Evolutionary conservation across 2,113 vertebrate species (phyloP).

Genomic region (Mormyrus lacerda): DNA sequence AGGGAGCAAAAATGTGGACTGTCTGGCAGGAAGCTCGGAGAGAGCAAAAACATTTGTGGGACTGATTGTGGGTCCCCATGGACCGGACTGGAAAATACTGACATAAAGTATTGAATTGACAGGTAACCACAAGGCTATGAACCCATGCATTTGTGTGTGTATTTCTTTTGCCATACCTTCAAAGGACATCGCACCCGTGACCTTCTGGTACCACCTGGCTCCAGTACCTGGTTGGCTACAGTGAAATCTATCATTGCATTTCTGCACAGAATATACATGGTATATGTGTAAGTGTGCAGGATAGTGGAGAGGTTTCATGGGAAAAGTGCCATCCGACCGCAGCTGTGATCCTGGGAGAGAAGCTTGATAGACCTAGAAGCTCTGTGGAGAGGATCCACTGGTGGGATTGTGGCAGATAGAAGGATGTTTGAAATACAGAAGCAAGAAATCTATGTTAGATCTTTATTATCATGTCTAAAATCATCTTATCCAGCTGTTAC

Average conservation of each 20-base stretch:
- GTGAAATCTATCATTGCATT: background rate
- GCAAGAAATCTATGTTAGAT: background rate
- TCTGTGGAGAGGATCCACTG: background rate
- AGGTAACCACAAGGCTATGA: background rate
- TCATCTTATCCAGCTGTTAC: background rate
- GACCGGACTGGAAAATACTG: background rate
- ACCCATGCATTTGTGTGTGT: background rate
- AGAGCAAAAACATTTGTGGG: background rate
- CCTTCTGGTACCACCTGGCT: too few relatives aligned
- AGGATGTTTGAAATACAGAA: background rate
- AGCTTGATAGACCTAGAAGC: background rate
- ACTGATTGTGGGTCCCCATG: background rate
- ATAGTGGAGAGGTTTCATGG: background rate
- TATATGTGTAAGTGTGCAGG: background rate
- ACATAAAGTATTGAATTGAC: background rate
- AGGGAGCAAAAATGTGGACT: too few relatives aligned
- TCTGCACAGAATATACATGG: background rate
- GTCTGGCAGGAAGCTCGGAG: too few relatives aligned
- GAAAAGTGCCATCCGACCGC: background rate
- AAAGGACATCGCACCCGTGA: background rate
- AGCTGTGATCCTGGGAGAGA: background rate
- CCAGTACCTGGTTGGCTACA: background rate
- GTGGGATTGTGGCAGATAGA: background rate
- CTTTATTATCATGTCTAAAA: background rate
- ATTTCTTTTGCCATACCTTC: background rate